Evolutionary conservation across 2,113 vertebrate species (phyloP), one percentile per base, ranked within the genome.

Genomic region (Pungitius pungitius): DNA sequence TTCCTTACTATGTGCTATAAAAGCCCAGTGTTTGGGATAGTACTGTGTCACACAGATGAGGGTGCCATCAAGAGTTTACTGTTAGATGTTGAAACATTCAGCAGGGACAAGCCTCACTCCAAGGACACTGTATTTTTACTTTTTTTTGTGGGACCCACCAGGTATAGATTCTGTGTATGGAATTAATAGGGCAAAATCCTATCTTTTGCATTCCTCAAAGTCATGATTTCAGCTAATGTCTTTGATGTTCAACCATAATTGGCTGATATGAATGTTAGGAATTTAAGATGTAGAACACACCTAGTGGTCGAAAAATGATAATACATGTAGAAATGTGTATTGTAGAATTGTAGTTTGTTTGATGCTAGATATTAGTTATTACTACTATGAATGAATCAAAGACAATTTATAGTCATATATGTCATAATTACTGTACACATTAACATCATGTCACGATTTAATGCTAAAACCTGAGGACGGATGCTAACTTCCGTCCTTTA

Each of bases 41-140:
- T 54, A 17, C 5, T 3, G 55, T 30, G 68, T 57, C 3, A 20
- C 42, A 26, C n/a, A 57, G 51, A 81, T 10, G 40, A 61, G 56
- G 74, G 24, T 33, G 60, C 66, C 64, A 85, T 81, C 55, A 26
- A n/a, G 43, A 84, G 54, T 84, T 78, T 73, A 20, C 43, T 49
- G 60, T 74, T 73, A 45, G 42, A 75, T 69, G 24, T 67, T 3
- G 35, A 59, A 67, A 73, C 47, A 57, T 52, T 80, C 69, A 47
- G 12, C 1, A 0, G 30, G 45, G 63, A 54, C 47, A 47, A 8
- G 26, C n/a, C 60, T 4, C 54, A 78, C 30, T 66, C 45, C 70
- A 75, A 70, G 66, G 74, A 74, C 63, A 42, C 12, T 20, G 63
- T 4, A 43, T 52, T 42, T 33, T 60, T 54, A 20, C 72, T 73